phyloP scores from a whole-genome alignment of 2,113 vertebrate species.

The Callocephalon fimbriatum region DNA sequence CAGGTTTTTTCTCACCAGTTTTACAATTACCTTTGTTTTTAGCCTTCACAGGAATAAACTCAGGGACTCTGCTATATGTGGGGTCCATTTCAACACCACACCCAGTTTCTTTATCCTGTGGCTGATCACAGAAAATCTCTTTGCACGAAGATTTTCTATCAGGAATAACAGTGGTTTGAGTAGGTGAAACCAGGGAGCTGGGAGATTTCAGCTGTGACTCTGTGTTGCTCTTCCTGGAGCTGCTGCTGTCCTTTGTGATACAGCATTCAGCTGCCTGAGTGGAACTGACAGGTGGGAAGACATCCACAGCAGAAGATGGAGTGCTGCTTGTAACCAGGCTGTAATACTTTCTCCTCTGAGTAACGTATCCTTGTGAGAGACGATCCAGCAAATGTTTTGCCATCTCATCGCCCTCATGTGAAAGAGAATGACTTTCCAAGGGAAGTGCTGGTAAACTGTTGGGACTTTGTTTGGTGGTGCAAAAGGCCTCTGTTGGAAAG shows the following conservation, averaged over 20 bases:
- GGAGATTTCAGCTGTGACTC: not conserved
- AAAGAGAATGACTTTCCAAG: not conserved
- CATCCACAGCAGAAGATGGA: not conserved
- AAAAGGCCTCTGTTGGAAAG: constrained; percentile 18
- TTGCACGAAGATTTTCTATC: not conserved
- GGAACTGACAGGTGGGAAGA: not conserved
- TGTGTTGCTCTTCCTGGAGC: not conserved
- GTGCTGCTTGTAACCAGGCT: constrained; percentile 16
- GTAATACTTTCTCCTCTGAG: constrained; percentile 53
- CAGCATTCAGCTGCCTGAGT: not conserved
- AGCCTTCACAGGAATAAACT: constrained; percentile 14
- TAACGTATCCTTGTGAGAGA: constrained; percentile 29
- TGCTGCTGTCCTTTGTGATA: not conserved
- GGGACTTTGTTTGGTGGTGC: not conserved
- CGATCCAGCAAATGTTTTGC: not conserved
- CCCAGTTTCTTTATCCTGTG: not conserved
- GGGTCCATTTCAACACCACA: not conserved
- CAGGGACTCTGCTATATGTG: not conserved
- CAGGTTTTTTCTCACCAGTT: not conserved
- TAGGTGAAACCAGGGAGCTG: not conserved
- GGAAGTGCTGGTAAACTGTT: not conserved
- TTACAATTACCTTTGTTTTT: constrained; percentile 28
- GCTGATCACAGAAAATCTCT: not conserved
- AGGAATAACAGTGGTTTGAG: not conserved
- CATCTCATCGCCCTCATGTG: not conserved